Base-by-base conservation (phyloP, 1,140 invertebrate genomes). In the Rhagoletis zephyria region DNA sequence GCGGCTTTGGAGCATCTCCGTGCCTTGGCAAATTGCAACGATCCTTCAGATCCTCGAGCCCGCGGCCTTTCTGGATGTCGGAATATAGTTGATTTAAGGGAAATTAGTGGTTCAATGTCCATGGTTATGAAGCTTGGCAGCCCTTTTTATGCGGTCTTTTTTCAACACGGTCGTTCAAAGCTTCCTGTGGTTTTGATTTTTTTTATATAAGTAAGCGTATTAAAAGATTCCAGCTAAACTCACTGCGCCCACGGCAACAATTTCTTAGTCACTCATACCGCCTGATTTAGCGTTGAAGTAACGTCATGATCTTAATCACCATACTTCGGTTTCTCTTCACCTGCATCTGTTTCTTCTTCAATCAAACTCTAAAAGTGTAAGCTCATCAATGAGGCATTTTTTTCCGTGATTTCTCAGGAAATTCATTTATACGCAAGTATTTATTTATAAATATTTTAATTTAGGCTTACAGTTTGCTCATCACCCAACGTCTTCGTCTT, bases 321-420 rank as follows among this genome's bases (percentile, higher is more conserved):
- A 40, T 40, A 10, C 3, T 30, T 9, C 64, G 30, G 10, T 3
- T 48, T 6, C 40, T 74, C 67, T 42, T 14, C 40, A 5, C 10
- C 42, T 9, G 4, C 67, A 48, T 12, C 7, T 16, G 1, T 10
- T 14, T 45, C 40, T 48, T 4, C 2, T 42, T 4, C 40, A 48
- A 48, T 74, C 42, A 45, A 74, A 74, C 45, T 45, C 0, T 45
- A 7, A 16, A 74, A 5, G 1, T 74, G 14, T 74, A 45, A 74
- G 42, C 67, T 74, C 67, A 74, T 74, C 67, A 12, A 3, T 74
- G 40, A 74, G 42, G 42, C 40, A 45, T 74, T 74, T 70, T 42
- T 74, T 40, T 45, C 42, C 9, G 5, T n/a, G 3, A 74, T 16
- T 16, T 74, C 14, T 74, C 10, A 16, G 5, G 67, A 40, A 67